These are phyloP conservation scores for Acrobasis suavella DNA, from an alignment of 2,888 invertebrate species.

Conservation along the genomic window DNA sequence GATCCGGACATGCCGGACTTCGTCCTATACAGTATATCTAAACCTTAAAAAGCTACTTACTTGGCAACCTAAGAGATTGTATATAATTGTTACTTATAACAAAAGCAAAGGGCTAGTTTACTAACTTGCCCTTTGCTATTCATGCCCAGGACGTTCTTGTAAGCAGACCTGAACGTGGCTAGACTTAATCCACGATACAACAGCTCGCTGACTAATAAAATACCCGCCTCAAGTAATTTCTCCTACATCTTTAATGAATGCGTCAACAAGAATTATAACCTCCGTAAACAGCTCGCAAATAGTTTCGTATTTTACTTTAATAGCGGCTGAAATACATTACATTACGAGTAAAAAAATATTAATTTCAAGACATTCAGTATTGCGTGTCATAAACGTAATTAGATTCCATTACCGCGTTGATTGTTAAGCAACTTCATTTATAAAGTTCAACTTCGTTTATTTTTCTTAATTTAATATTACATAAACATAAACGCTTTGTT, in stretches of 20 bases:
- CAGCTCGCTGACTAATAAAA: too few species aligned
- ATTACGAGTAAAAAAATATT: constrained; percentile 30
- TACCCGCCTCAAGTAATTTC: too few species aligned
- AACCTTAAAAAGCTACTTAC: too few species aligned
- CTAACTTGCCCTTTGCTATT: too few species aligned
- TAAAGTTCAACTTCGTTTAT: too few species aligned
- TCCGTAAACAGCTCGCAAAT: constrained; percentile 40
- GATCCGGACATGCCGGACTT: constrained; percentile 9
- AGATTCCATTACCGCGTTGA: background rate
- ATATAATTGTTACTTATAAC: too few species aligned
- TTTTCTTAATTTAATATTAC: too few species aligned
- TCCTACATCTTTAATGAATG: constrained; percentile 40
- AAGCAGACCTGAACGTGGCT: too few species aligned
- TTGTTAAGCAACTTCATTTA: constrained; percentile 1
- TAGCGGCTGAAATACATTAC: constrained; percentile 13
- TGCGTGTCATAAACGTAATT: background rate
- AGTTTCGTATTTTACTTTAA: constrained; percentile 33
- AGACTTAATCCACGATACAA: too few species aligned
- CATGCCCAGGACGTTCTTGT: too few species aligned
- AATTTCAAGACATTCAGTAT: background rate
- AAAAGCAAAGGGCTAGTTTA: too few species aligned
- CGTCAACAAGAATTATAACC: constrained; percentile 40
- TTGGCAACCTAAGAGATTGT: too few species aligned
- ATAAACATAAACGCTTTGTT: background rate
- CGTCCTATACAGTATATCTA: background rate